phyloP scores from a whole-genome alignment of 2,113 vertebrate species.

The Cyanocitta stelleri region DNA sequence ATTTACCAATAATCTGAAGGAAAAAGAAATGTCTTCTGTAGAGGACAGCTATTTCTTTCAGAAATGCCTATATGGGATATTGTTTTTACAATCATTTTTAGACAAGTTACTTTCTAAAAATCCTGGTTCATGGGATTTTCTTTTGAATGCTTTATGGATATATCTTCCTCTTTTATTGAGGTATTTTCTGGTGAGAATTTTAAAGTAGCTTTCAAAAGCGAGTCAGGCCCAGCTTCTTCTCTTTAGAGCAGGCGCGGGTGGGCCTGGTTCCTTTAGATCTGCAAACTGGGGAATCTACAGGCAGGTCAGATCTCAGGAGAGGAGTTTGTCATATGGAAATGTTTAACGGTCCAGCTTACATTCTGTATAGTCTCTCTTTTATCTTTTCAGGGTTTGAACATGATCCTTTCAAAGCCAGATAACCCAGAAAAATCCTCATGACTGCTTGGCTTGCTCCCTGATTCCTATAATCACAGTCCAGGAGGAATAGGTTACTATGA shows the following conservation, averaged over 20 bases:
- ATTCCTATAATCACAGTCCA: slow-evolving; percentile 47
- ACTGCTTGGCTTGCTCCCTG: slow-evolving; percentile 22
- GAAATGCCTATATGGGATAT: slow-evolving; percentile 21
- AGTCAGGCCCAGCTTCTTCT: neutral
- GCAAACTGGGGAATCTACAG: slow-evolving; percentile 63
- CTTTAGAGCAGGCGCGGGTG: slow-evolving; percentile 12
- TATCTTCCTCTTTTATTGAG: slow-evolving; percentile 35
- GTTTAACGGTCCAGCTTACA: slow-evolving; percentile 67
- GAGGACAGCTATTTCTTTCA: slow-evolving; percentile 8
- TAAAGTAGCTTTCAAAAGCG: slow-evolving; percentile 67
- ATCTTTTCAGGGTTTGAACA: slow-evolving; percentile 78
- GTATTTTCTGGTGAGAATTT: slow-evolving; percentile 50
- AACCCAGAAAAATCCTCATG: slow-evolving; percentile 67
- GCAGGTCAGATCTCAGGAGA: slow-evolving; percentile 73
- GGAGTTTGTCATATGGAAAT: slow-evolving; percentile 76
- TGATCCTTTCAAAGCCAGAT: slow-evolving; percentile 76
- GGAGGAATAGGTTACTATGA: slow-evolving; percentile 63
- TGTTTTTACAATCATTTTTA: slow-evolving; percentile 44
- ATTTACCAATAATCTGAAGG: slow-evolving; percentile 23
- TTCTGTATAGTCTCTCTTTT: slow-evolving; percentile 71
- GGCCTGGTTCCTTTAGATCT: slow-evolving; percentile 64
- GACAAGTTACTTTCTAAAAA: slow-evolving; percentile 22
- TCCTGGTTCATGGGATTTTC: neutral
- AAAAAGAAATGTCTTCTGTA: slow-evolving; percentile 28
- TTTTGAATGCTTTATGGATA: slow-evolving; percentile 45